Conservation (phyloP, 2,888 invertebrate genomes). For the Arctia plantaginis region DNA sequence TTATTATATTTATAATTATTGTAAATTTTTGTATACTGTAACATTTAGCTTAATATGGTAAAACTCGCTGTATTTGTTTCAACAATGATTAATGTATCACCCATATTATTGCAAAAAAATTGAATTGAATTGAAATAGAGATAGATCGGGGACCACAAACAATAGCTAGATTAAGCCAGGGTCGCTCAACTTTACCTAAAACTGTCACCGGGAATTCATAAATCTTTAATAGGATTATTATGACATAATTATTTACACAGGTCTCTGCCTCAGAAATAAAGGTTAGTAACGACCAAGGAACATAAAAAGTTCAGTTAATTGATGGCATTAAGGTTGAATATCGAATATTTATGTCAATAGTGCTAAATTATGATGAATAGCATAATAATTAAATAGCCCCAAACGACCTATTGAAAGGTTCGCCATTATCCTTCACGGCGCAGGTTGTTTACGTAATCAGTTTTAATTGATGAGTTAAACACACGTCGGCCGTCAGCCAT, state of each 20-base stretch:
- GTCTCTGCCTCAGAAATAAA: neutral
- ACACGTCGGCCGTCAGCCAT: constrained; percentile 24
- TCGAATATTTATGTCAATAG: neutral
- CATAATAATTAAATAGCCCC: constrained; percentile 22
- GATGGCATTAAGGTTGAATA: neutral
- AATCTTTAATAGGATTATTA: neutral
- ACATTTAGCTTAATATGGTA: too few species aligned
- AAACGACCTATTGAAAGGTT: constrained; percentile 31
- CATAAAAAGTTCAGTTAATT: neutral
- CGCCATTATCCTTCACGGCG: constrained; percentile 22
- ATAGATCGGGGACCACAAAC: too few species aligned
- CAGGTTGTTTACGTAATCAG: constrained; percentile 36
- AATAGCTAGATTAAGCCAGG: too few species aligned
- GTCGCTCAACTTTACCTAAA: too few species aligned
- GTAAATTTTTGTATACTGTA: too few species aligned
- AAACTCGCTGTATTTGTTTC: too few species aligned
- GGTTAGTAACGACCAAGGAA: neutral
- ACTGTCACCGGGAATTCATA: neutral
- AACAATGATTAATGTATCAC: too few species aligned
- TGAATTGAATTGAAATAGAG: too few species aligned
- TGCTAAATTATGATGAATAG: constrained; percentile 3
- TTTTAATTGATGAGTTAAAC: constrained; percentile 35
- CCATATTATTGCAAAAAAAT: too few species aligned
- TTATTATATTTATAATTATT: too few species aligned
- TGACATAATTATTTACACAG: neutral